Evolutionary conservation across 2,797 vertebrate species (phyloP), one percentile per base, ranked within the genome.

Genomic region (Otolemur crassicaudatus): DNA sequence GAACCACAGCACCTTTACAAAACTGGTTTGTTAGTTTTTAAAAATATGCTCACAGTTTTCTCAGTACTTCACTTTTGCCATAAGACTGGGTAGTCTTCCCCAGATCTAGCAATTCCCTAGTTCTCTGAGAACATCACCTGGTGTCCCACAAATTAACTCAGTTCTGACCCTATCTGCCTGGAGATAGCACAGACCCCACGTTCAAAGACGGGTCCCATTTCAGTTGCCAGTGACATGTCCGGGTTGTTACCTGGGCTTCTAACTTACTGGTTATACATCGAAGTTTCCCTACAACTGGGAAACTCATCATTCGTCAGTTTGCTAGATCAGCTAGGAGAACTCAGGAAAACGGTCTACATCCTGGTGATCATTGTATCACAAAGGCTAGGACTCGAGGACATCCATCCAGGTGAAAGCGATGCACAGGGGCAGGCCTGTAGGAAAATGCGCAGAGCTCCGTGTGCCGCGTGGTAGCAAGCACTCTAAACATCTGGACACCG

Each of bases 211-310:
- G 27, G 77, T 16, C 29, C 53, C 49, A 12, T 61, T 82, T 65
- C 25, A 58, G 53, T 76, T 6, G 61, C 46, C 40, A 80, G 29
- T 65, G 29, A 29, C 53, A 58, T 65, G 70, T n/a, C 53, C 22
- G 5, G 49, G 63, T 87, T 81, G 83, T 94, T 53, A 84, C 88
- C 77, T 94, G 95, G 83, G 70, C 84, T 46, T 91, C 70, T 79
- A 84, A 87, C 83, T 61, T 13, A 14, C 60, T 27, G 73, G 87
- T 80, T 79, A 79, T 63, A 83, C 82, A 87, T 91, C 83, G 70
- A 43, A 81, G 77, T 77, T 94, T 88, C 87, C 72, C 88, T 49
- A 91, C 58, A 70, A 83, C 88, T 77, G 75, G 69, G 40, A 43
- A 43, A 43, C 40, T 43, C 40, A 43, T 43, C 34, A 20, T 65